phyloP scores from a whole-genome alignment of 2,888 invertebrate species.

The Euphydryas editha region DNA sequence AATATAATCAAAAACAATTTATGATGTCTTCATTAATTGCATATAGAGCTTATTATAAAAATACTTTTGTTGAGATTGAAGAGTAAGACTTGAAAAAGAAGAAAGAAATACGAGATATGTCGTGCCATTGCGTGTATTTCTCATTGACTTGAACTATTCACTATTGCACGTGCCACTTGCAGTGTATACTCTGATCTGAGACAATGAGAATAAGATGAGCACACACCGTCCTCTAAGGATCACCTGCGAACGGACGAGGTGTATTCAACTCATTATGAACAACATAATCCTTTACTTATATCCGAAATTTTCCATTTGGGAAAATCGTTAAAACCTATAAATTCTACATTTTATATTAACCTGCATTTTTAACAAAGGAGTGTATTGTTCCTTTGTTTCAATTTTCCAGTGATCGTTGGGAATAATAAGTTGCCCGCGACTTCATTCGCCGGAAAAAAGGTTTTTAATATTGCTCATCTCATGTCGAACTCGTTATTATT shows the following conservation, averaged over 20 bases:
- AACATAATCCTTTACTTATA: constrained; percentile 19
- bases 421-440: constrained; percentile 35
- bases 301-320: constrained; percentile 29
- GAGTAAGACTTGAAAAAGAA: too few species aligned
- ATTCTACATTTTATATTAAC: constrained; percentile 30
- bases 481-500: constrained; percentile 19
- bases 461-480: constrained; percentile 30
- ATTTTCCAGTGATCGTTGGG: constrained; percentile 40
- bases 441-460: constrained; percentile 30
- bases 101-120: too few species aligned
- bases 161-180: not conserved
- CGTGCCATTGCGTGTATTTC: too few species aligned
- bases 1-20: too few species aligned
- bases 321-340: constrained; percentile 31
- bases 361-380: constrained; percentile 39
- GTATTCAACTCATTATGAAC: constrained; percentile 32
- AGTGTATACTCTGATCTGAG: constrained; percentile 33
- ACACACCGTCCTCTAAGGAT: constrained; percentile 34
- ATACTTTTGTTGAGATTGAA: too few species aligned
- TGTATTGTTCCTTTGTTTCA: constrained; percentile 41
- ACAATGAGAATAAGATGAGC: constrained; percentile 40
- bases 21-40: too few species aligned
- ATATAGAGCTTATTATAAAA: too few species aligned
- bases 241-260: constrained; percentile 34
- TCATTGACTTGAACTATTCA: not conserved